Conservation (phyloP, 2,888 invertebrate species). For the Hypomecis punctinalis region DNA sequence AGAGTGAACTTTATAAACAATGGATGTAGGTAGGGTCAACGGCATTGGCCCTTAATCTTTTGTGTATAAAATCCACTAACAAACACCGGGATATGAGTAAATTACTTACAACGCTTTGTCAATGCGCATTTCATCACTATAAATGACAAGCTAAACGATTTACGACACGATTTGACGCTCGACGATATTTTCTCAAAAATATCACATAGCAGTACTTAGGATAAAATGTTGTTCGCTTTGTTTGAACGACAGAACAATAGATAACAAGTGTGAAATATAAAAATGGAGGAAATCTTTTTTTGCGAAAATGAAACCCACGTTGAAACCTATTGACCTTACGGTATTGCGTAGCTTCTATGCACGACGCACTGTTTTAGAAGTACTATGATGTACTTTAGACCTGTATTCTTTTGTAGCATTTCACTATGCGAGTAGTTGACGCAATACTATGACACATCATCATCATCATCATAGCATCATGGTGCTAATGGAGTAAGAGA, state of each 20-base stretch:
- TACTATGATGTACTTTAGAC: conserved; percentile 12
- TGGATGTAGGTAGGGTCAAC: conserved; percentile 47
- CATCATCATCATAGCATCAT: too few relatives aligned
- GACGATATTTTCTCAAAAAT: conserved; percentile 11
- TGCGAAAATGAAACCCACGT: neutral
- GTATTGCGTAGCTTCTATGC: conserved; percentile 15
- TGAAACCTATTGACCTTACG: conserved; percentile 12
- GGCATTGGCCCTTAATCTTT: conserved; percentile 42
- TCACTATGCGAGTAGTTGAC: conserved; percentile 10
- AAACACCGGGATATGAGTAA: conserved; percentile 14
- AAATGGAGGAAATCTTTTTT: neutral
- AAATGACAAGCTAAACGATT: conserved; percentile 27
- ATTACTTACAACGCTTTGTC: conserved; percentile 19
- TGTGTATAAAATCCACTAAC: conserved; percentile 27
- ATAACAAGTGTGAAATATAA: conserved; percentile 6
- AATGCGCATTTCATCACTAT: conserved; percentile 20
- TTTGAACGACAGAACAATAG: conserved; percentile 18
- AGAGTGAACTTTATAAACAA: conserved; percentile 52
- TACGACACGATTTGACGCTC: conserved; percentile 15
- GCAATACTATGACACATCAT: conserved; percentile 4
- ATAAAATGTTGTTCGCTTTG: conserved; percentile 14
- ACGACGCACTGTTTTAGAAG: conserved; percentile 5
- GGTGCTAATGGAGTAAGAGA: neutral
- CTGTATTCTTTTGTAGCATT: conserved; percentile 17
- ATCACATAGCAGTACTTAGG: neutral